A percentile compares a stretch with the other conserved stretches of the same genome.
These are phyloP conservation scores for Oncorhynchus mykiss DNA, from an alignment of 2,113 vertebrate species.

Conservation along the genomic window DNA sequence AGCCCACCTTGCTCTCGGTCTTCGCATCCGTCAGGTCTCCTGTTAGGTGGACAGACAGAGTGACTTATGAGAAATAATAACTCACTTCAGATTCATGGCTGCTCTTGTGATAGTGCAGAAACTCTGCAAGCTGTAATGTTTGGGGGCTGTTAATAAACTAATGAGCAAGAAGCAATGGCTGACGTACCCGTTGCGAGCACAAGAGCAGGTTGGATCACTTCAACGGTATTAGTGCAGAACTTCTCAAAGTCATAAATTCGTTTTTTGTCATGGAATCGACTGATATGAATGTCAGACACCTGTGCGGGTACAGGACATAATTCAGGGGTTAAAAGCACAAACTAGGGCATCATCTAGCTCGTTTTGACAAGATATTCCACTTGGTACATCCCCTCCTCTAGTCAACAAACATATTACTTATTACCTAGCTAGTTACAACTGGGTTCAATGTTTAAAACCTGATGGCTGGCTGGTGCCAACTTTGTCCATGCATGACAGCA, in stretches of 20 bases:
- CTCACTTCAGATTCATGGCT: neutral
- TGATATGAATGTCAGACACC: conserved; percentile 96
- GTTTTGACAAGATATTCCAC: too few relatives aligned
- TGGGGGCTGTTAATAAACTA: neutral
- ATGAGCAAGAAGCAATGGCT: neutral
- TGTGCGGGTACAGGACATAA: conserved; percentile 31
- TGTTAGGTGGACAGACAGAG: conserved; percentile 49
- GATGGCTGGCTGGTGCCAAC: neutral
- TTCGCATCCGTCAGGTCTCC: conserved; percentile 96
- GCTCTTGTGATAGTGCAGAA: neutral
- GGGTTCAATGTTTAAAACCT: conserved; percentile 29
- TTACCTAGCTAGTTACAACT: neutral
- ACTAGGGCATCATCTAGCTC: too few relatives aligned
- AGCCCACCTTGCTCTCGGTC: conserved; percentile 88
- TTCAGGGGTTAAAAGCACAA: too few relatives aligned
- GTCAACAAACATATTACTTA: too few relatives aligned
- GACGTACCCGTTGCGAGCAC: conserved; percentile 90
- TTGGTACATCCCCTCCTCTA: too few relatives aligned
- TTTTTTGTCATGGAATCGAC: conserved; percentile 84
- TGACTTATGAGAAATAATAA: too few relatives aligned
- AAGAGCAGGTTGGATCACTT: conserved; percentile 85
- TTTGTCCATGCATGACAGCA: neutral
- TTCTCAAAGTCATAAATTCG: conserved; percentile 86
- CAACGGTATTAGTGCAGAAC: conserved; percentile 90
- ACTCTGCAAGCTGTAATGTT: too few relatives aligned